Conservation (phyloP, 2,113 vertebrate species). For the Eidolon helvum region DNA sequence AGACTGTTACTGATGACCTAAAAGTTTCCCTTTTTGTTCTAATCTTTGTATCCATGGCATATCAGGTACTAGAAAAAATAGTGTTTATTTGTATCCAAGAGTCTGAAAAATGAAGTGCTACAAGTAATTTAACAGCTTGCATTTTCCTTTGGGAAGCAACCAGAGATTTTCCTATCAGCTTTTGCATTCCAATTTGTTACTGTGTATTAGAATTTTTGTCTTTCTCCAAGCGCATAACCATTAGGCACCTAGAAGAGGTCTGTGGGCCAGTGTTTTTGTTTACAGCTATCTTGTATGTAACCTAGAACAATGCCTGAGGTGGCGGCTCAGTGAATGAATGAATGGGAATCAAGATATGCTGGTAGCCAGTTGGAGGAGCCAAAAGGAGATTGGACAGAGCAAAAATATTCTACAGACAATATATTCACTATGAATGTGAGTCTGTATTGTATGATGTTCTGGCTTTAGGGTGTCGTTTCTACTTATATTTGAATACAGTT, state of each 20-base stretch:
- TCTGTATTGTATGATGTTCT: not conserved
- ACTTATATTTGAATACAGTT: not conserved
- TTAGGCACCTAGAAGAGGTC: not conserved
- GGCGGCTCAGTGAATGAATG: not conserved
- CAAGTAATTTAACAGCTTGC: not conserved
- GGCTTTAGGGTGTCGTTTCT: slow-evolving; percentile 12
- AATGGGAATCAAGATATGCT: not conserved
- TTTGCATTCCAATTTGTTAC: not conserved
- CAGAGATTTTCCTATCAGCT: not conserved
- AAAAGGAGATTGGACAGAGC: not conserved
- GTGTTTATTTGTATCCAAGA: not conserved
- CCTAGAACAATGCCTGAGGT: not conserved
- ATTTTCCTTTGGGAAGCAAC: not conserved
- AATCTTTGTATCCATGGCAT: not conserved
- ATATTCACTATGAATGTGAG: not conserved
- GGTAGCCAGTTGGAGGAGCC: not conserved
- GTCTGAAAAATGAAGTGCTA: not conserved
- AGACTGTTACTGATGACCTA: not conserved
- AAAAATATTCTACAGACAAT: not conserved
- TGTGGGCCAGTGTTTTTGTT: not conserved
- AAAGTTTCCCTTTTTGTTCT: not conserved
- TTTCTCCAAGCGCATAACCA: not conserved
- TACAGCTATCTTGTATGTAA: not conserved
- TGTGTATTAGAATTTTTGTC: not conserved
- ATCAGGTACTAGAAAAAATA: not conserved